A percentile compares a stretch with the other conserved stretches of the same genome.
phyloP scores from a whole-genome alignment of 2,888 invertebrate species.

The Lycophotia porphyrea region DNA sequence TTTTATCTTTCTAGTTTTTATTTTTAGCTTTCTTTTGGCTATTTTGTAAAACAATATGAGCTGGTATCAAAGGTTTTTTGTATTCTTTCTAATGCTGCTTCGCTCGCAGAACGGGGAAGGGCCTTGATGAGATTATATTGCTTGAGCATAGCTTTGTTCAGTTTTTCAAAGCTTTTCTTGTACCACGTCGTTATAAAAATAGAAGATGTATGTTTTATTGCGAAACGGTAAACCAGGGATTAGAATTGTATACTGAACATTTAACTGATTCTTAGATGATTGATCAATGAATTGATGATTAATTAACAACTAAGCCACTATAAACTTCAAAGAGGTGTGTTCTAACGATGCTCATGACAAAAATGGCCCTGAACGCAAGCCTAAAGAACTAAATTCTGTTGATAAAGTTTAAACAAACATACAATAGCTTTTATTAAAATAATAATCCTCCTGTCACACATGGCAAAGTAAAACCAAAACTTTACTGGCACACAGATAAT shows the following conservation, averaged over 20 bases:
- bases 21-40: constrained; percentile 24
- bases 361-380: neutral
- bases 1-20: constrained; percentile 34
- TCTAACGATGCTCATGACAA: neutral
- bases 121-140: constrained; percentile 27
- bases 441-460: neutral
- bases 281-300: neutral
- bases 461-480: neutral
- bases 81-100: constrained; percentile 15
- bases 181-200: neutral
- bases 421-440: neutral
- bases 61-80: constrained; percentile 16
- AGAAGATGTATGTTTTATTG: neutral
- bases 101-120: neutral
- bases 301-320: neutral
- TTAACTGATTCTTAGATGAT: neutral
- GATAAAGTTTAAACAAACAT: neutral
- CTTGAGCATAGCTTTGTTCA: constrained; percentile 1
- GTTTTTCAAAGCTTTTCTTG: neutral
- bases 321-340: neutral
- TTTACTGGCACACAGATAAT: constrained; percentile 1
- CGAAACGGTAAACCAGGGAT: neutral
- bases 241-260: neutral
- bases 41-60: constrained; percentile 42
- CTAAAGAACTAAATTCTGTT: neutral